Percentiles rank a stretch among this genome's conserved stretches.
These are phyloP conservation scores for Sebastes iracundus DNA, from an alignment of 2,797 vertebrate species.

Conservation along the genomic window DNA sequence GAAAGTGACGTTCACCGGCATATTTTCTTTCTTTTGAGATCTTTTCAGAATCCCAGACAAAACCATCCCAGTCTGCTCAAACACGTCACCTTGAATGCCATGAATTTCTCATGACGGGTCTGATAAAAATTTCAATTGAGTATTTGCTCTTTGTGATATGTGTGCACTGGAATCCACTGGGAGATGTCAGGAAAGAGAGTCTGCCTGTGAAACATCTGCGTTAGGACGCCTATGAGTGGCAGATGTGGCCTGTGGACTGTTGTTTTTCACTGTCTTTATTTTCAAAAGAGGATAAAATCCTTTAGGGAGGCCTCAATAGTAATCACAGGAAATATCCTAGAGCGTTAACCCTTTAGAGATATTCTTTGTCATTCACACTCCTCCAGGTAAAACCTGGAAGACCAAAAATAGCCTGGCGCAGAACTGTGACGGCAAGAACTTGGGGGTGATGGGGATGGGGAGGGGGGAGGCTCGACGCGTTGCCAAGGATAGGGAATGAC, in stretches of 20 bases:
- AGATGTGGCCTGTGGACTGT: slow-evolving; percentile 22
- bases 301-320: not conserved
- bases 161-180: slow-evolving; percentile 22
- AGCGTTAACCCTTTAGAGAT: not conserved
- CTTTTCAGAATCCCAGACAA: not conserved
- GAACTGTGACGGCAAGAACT: not conserved
- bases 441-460: not conserved
- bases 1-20: not conserved
- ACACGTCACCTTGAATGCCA: not conserved
- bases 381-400: not conserved
- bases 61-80: not conserved
- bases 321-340: not conserved
- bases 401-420: not conserved
- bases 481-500: not conserved
- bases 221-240: not conserved
- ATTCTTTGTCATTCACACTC: not conserved
- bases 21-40: not conserved
- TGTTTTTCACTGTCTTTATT: slow-evolving; percentile 9
- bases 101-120: slow-evolving; percentile 24
- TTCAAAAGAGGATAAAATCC: slow-evolving; percentile 2
- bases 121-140: slow-evolving; percentile 1
- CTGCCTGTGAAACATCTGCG: slow-evolving; percentile 20
- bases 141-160: slow-evolving; percentile 27
- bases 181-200: not conserved
- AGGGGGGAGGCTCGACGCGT: not conserved